A percentile compares a stretch with the other conserved stretches of the same genome.
Conservation (phyloP, 2,888 invertebrate species). For the Leucophenga maculata region DNA sequence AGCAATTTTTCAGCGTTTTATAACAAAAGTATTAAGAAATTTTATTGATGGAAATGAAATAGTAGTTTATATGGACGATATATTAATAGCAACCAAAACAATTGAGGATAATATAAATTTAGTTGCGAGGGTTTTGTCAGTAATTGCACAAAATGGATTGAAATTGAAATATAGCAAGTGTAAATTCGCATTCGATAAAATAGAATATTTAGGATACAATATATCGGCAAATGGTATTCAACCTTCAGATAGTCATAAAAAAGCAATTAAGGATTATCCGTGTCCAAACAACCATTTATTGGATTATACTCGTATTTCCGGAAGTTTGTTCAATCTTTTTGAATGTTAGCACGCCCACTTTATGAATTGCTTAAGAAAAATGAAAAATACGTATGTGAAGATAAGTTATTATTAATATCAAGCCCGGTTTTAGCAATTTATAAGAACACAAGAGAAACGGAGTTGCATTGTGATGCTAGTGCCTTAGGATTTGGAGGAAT, state of each 20-base stretch:
- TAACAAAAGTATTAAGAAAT: too few relatives aligned
- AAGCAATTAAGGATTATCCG: slow-evolving; percentile 4
- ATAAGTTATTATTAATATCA: not conserved
- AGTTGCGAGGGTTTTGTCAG: too few relatives aligned
- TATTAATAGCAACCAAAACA: too few relatives aligned
- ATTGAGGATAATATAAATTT: too few relatives aligned
- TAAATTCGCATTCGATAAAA: slow-evolving; percentile 18
- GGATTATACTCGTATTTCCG: slow-evolving; percentile 30
- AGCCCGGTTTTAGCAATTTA: not conserved
- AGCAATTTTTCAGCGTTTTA: too few relatives aligned
- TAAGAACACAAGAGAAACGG: too few relatives aligned
- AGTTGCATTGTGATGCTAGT: too few relatives aligned
- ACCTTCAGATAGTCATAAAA: not conserved
- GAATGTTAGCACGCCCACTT: not conserved
- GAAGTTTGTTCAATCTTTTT: slow-evolving; percentile 24
- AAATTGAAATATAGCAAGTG: slow-evolving; percentile 5
- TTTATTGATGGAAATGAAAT: too few relatives aligned
- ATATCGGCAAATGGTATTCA: not conserved
- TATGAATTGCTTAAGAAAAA: too few relatives aligned
- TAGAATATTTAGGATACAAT: slow-evolving; percentile 29
- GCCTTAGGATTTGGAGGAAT: too few relatives aligned
- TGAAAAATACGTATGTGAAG: too few relatives aligned
- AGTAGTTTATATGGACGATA: too few relatives aligned
- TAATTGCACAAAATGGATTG: not conserved
- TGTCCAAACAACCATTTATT: slow-evolving; percentile 5